phyloP scores from a whole-genome alignment of 2,113 vertebrate species.

The Stictonetta naevosa region DNA sequence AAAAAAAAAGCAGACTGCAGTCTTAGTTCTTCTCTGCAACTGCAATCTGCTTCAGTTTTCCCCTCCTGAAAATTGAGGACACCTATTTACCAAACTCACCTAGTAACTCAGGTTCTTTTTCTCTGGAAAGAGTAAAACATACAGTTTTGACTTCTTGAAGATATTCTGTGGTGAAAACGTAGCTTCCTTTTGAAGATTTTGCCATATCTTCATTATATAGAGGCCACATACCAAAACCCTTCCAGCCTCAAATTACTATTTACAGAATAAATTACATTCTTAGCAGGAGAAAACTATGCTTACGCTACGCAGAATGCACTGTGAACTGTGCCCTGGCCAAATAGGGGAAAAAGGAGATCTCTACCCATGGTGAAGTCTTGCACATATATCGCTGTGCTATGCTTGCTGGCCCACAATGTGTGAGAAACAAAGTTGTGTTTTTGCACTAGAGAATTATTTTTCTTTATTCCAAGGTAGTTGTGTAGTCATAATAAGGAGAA shows the following conservation, averaged over 20 bases:
- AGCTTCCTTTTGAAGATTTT: not conserved
- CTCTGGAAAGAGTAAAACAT: not conserved
- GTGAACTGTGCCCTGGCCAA: not conserved
- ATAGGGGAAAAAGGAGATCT: not conserved
- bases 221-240: not conserved
- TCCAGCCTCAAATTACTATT: not conserved
- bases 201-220: not conserved
- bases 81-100: not conserved
- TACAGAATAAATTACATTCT: not conserved
- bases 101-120: not conserved
- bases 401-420: accelerated
- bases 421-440: no score
- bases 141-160: not conserved
- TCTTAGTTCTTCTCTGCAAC: not conserved
- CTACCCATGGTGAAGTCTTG: not conserved
- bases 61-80: not conserved
- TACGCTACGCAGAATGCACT: not conserved
- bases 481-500: no score
- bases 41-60: not conserved
- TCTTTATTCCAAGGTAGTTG: no score
- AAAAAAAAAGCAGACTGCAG: not conserved
- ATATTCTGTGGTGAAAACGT: not conserved
- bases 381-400: not conserved
- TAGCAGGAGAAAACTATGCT: not conserved
- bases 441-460: no score